Conservation (phyloP, 1,140 invertebrate species). For the Probaryconus sp. region DNA sequence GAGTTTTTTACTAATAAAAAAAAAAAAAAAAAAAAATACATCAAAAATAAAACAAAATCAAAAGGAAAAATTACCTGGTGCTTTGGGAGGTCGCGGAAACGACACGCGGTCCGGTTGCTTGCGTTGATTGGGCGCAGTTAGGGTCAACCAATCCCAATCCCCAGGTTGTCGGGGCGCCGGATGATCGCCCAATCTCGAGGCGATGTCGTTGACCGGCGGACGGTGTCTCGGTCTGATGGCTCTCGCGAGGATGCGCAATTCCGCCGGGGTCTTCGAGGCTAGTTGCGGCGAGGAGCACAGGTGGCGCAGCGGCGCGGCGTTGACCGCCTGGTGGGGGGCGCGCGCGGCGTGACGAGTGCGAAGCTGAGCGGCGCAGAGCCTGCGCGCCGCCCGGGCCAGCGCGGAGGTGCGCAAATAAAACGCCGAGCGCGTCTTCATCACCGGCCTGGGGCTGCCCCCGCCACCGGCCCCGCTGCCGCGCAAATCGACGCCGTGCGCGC, state of each 20-base stretch:
- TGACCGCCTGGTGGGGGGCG: slow-evolving; percentile 87
- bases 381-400: slow-evolving; percentile 90
- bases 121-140: slow-evolving; percentile 88
- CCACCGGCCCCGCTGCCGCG: slow-evolving; percentile 71
- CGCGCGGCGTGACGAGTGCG: slow-evolving; percentile 91
- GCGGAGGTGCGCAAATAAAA: slow-evolving; percentile 95
- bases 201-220: slow-evolving; percentile 85
- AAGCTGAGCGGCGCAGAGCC: slow-evolving; percentile 90
- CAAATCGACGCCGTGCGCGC: slow-evolving; percentile 89
- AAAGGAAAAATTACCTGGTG: slow-evolving; percentile 79
- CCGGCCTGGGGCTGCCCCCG: slow-evolving; percentile 84
- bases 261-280: slow-evolving; percentile 86
- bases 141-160: slow-evolving; percentile 88
- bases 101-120: slow-evolving; percentile 88
- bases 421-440: slow-evolving; percentile 97
- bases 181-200: slow-evolving; percentile 84
- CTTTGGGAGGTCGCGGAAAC: slow-evolving; percentile 93
- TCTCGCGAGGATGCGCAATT: slow-evolving; percentile 85
- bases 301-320: slow-evolving; percentile 77
- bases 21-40: slow-evolving; percentile 1
- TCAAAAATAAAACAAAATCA: background rate
- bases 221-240: slow-evolving; percentile 90
- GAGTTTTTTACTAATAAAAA: slow-evolving; percentile 13
- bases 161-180: slow-evolving; percentile 79
- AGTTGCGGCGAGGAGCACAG: slow-evolving; percentile 87